Conservation (phyloP, 2,888 invertebrate species). For the Dryobota labecula region DNA sequence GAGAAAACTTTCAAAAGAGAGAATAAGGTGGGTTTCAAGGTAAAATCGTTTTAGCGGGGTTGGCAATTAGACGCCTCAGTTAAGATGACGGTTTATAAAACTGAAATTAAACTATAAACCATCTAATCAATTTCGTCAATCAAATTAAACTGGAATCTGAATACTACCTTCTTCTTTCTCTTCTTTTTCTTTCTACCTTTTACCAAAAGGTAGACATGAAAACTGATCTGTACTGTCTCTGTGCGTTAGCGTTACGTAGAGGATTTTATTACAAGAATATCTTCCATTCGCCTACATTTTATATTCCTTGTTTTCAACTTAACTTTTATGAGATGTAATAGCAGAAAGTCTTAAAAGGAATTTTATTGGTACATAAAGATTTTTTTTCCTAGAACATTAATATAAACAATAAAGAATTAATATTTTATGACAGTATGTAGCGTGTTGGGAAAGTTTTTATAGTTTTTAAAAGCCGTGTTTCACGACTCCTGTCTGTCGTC, state of each 20-base stretch:
- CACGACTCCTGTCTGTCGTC: neutral
- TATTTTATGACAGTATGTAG: constrained; percentile 5
- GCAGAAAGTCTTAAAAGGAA: constrained; percentile 11
- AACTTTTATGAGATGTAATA: constrained; percentile 15
- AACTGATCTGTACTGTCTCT: neutral
- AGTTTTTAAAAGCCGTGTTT: neutral
- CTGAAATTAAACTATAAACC: neutral
- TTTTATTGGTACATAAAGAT: constrained; percentile 25
- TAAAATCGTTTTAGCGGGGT: no score
- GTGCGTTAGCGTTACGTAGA: no score
- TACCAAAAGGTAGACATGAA: no score
- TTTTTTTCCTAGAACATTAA: neutral
- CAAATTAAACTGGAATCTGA: no score
- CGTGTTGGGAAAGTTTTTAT: neutral
- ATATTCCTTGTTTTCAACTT: neutral
- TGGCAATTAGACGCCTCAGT: no score
- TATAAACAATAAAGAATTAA: neutral
- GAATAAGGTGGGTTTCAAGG: no score
- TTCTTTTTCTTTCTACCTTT: no score
- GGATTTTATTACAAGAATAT: constrained; percentile 4
- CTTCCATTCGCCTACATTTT: neutral
- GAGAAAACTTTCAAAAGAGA: no score
- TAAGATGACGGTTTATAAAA: neutral
- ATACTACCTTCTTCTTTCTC: no score
- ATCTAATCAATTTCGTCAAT: neutral